Percentiles rank a stretch among this genome's conserved stretches.
These are phyloP conservation scores for Nerophis ophidion DNA, from an alignment of 2,113 vertebrate species.

Conservation along the genomic window DNA sequence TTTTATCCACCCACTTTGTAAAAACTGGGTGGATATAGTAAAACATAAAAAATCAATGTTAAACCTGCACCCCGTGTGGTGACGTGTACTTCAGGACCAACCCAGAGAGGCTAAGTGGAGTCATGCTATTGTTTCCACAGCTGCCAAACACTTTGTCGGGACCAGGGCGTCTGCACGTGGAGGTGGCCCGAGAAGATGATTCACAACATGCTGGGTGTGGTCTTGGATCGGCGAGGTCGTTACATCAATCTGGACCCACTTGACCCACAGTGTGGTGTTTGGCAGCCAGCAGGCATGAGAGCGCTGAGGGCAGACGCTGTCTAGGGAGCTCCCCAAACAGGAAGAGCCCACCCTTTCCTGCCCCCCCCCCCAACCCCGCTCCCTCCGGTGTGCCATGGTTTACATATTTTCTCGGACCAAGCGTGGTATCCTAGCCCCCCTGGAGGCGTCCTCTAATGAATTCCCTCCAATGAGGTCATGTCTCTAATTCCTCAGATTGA, in stretches of 20 bases:
- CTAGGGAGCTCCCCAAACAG: conserved; percentile 48
- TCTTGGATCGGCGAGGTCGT: conserved; percentile 28
- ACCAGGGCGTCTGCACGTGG: no score
- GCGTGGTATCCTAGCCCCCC: conserved; percentile 33
- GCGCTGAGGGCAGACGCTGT: conserved; percentile 36
- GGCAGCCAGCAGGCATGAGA: conserved; percentile 22
- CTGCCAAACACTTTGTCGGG: conserved; percentile 43
- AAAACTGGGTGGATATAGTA: no score
- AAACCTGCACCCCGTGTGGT: no score
- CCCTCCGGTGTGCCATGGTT: conserved; percentile 51
- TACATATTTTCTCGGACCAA: conserved; percentile 39
- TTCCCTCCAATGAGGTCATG: no score
- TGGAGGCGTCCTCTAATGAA: conserved; percentile 5
- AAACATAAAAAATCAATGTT: no score
- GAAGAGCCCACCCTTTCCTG: conserved; percentile 71
- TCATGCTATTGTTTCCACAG: conserved; percentile 64
- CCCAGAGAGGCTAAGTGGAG: conserved; percentile 57
- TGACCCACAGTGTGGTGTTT: conserved; percentile 53
- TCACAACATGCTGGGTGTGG: no score
- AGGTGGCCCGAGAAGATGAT: no score
- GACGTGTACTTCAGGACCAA: no score
- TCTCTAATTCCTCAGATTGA: no score
- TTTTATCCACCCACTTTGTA: no score
- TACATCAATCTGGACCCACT: conserved; percentile 59
- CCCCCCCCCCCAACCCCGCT: conserved; percentile 13